Percentiles rank a stretch among this genome's conserved stretches.
phyloP scores from a whole-genome alignment of 2,797 vertebrate species.

The Sardinella longiceps region DNA sequence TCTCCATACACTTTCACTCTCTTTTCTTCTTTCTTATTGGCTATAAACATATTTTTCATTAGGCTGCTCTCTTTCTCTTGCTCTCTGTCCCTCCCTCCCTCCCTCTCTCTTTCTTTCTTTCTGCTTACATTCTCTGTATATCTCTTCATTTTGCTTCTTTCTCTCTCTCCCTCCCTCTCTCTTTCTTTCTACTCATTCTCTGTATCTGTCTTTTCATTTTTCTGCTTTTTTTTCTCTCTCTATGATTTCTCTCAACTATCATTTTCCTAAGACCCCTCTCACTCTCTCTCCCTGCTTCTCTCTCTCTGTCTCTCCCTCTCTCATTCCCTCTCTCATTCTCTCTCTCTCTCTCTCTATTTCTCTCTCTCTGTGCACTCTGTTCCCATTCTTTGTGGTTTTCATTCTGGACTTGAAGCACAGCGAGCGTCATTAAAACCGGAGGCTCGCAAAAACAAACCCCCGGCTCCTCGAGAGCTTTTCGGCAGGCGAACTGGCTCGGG shows the following conservation, averaged over 20 bases:
- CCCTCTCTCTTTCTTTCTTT: neutral
- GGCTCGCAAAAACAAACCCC: conserved; percentile 18
- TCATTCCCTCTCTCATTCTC: neutral
- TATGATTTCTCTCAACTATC: neutral
- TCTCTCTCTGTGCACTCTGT: neutral
- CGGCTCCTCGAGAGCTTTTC: neutral
- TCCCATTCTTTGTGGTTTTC: conserved; percentile 8
- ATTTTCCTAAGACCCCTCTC: neutral
- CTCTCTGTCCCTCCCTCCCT: neutral
- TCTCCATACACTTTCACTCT: too few relatives aligned
- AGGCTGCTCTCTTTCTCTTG: neutral
- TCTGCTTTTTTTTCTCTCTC: neutral
- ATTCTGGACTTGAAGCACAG: neutral
- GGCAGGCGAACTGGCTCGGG: neutral
- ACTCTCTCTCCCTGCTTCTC: neutral
- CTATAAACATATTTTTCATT: too few relatives aligned
- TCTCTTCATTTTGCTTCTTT: neutral
- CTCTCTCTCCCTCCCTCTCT: neutral
- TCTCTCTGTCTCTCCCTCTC: neutral
- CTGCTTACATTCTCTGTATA: neutral
- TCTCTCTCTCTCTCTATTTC: neutral
- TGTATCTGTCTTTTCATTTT: neutral
- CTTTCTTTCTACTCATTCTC: neutral
- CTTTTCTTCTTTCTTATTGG: too few relatives aligned
- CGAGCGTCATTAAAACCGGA: neutral